Evolutionary conservation across 2,888 invertebrate species (phyloP).

Genomic region (Nemotelus nigrinus): DNA sequence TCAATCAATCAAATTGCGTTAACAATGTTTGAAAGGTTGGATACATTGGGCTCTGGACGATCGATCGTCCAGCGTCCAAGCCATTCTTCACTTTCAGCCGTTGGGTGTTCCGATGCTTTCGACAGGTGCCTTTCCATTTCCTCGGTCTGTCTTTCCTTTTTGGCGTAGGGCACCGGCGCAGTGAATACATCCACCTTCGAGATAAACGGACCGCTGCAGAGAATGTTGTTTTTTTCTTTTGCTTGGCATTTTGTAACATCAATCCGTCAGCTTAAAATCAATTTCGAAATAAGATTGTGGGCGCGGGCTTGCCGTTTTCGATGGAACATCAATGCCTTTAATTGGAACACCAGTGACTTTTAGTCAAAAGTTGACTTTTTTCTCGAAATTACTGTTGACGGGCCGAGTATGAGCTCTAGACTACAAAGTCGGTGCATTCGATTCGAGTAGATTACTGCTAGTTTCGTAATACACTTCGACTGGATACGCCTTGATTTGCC

Average conservation of each 20-base stretch:
- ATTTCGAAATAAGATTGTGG: conserved; percentile 16
- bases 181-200: not conserved
- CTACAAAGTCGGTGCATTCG: too few species aligned
- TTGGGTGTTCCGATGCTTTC: conserved; percentile 49
- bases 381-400: too few species aligned
- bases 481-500: too few species aligned
- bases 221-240: not conserved
- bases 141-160: conserved; percentile 3
- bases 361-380: too few species aligned
- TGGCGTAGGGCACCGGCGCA: not conserved
- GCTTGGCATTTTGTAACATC: not conserved
- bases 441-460: too few species aligned
- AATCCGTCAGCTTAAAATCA: conserved; percentile 24
- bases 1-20: conserved; percentile 51
- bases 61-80: not conserved
- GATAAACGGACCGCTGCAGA: not conserved
- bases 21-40: conserved; percentile 50
- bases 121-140: conserved; percentile 48
- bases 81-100: conserved; percentile 30
- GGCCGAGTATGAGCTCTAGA: too few species aligned
- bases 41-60: not conserved
- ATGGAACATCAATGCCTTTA: not conserved
- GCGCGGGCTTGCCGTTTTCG: not conserved
- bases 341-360: too few species aligned
- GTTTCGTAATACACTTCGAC: too few species aligned